Conservation (phyloP, 2,888 invertebrate genomes). For the Augochlorella aurata region DNA sequence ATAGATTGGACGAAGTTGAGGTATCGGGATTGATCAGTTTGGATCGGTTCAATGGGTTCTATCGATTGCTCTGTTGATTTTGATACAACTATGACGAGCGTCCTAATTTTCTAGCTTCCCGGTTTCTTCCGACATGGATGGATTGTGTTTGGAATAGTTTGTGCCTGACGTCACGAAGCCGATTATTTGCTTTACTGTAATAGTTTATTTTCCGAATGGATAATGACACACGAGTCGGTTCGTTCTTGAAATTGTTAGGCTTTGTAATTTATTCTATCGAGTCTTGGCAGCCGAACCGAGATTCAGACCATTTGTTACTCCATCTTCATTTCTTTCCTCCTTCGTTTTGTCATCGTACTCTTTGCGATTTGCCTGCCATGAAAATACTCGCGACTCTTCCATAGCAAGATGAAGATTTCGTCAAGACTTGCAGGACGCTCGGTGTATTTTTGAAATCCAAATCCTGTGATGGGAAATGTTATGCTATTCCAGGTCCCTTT, state of each 20-base stretch:
- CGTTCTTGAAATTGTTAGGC: background rate
- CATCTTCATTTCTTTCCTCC: no score
- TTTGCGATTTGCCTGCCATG: background rate
- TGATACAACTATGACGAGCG: background rate
- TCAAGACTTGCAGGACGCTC: background rate
- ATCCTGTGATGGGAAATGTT: background rate
- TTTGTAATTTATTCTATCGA: background rate
- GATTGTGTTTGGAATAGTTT: conserved; percentile 31
- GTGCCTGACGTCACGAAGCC: conserved; percentile 7
- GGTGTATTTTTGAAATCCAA: background rate
- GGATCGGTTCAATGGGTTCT: background rate
- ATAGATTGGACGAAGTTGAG: background rate
- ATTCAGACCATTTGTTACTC: background rate
- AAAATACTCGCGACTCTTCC: background rate
- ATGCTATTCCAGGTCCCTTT: background rate
- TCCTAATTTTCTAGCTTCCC: conserved; percentile 31
- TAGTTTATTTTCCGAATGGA: conserved; percentile 36
- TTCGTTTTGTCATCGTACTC: background rate
- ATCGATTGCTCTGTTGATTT: conserved; percentile 22
- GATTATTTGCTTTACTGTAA: conserved; percentile 36
- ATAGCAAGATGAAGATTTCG: background rate
- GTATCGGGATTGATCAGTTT: background rate
- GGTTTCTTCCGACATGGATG: conserved; percentile 13
- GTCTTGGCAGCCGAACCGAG: background rate
- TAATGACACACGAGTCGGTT: conserved; percentile 21